phyloP scores from a whole-genome alignment of 2,797 vertebrate genomes.

The Neosalanx taihuensis region DNA sequence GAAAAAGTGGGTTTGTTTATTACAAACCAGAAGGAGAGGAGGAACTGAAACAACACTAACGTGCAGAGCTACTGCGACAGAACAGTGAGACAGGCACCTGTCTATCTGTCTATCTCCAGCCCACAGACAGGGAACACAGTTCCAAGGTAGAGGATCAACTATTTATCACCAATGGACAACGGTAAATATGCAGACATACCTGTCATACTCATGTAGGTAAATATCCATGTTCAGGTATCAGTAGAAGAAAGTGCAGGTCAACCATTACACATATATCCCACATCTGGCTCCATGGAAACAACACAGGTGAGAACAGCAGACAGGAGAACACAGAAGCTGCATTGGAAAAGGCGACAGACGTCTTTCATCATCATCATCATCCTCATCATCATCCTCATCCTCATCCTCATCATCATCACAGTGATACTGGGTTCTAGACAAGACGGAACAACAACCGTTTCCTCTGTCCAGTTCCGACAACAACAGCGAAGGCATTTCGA shows the following conservation, averaged over 20 bases:
- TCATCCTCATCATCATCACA: conserved; percentile 34
- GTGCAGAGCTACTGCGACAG: conserved; percentile 12
- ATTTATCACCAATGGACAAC: conserved; percentile 18
- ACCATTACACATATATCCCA: not conserved
- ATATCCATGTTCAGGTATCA: not conserved
- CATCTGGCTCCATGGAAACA: conserved; percentile 44
- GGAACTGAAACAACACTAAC: conserved; percentile 30
- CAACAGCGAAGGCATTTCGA: conserved; percentile 32
- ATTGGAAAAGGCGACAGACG: conserved; percentile 52
- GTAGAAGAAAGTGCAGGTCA: not conserved
- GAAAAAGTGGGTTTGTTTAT: conserved; percentile 57
- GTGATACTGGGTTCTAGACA: conserved; percentile 39
- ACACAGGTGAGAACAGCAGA: conserved; percentile 25
- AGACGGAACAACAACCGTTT: conserved; percentile 48
- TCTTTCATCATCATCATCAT: conserved; percentile 10
- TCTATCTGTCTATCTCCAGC: conserved; percentile 20
- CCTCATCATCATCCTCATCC: conserved; percentile 21
- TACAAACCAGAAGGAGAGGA: conserved; percentile 34
- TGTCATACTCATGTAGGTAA: conserved; percentile 15
- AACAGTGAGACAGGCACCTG: conserved; percentile 36
- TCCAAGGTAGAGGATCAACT: not conserved
- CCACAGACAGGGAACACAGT: conserved; percentile 24
- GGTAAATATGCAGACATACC: not conserved
- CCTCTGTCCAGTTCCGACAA: conserved; percentile 35
- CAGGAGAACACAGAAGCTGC: conserved; percentile 32